Conservation (phyloP, 2,797 vertebrate species). For the Pempheris klunzingeri region DNA sequence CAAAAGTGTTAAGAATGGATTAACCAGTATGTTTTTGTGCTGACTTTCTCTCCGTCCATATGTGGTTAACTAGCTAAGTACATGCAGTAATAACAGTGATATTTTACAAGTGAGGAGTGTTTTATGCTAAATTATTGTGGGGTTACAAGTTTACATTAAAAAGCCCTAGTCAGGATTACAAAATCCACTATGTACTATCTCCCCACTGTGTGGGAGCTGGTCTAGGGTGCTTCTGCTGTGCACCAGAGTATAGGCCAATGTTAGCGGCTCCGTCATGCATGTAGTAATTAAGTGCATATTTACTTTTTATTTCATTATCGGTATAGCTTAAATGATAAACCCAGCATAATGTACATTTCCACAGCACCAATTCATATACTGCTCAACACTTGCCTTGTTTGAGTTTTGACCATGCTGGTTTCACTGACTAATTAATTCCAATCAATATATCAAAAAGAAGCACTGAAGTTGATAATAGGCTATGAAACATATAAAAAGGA, state of each 20-base stretch:
- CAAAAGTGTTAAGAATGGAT: neutral
- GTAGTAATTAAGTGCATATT: neutral
- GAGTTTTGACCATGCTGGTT: neutral
- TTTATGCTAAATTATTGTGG: neutral
- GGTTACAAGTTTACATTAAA: neutral
- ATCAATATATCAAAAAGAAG: no score
- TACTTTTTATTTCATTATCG: constrained; percentile 1
- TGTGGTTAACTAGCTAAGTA: neutral
- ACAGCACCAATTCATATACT: neutral
- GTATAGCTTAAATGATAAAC: neutral
- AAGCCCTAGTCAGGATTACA: neutral
- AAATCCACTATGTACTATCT: neutral
- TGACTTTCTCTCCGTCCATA: no score
- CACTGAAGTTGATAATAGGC: no score
- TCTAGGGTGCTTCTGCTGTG: neutral
- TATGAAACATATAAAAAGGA: no score
- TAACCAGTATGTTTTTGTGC: neutral
- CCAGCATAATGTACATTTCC: no score
- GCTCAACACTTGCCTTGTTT: neutral
- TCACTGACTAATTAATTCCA: neutral
- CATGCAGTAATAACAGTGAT: neutral
- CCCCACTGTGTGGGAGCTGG: neutral
- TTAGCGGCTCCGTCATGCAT: neutral
- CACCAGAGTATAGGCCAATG: neutral
- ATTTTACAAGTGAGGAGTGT: neutral